Base-by-base conservation (phyloP, 2,888 invertebrate species). In the Pycnomerus fuliginosus region DNA sequence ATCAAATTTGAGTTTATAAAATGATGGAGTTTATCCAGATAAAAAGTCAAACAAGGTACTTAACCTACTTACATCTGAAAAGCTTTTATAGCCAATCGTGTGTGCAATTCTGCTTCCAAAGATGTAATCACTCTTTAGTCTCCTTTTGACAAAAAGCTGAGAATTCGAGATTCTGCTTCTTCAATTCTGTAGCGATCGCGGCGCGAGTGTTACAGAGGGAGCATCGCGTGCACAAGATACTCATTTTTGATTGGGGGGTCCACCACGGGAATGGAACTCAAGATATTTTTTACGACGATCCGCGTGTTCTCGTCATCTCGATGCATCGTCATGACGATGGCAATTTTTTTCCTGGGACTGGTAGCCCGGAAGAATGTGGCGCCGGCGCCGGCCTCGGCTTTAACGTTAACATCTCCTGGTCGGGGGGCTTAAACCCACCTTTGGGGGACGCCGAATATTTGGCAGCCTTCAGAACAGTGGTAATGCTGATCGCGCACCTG, bases 101-200 rank as follows among this genome's bases (percentile, higher is more conserved):
- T n/a, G n/a, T n/a, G n/a, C n/a, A n/a, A n/a, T n/a, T n/a, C n/a
- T n/a, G n/a, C n/a, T n/a, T n/a, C n/a, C n/a, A n/a, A n/a, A n/a
- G n/a, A n/a, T n/a, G n/a, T n/a, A n/a, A n/a, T n/a, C n/a, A n/a
- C n/a, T n/a, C n/a, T n/a, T n/a, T n/a, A n/a, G n/a, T n/a, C n/a
- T n/a, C n/a, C n/a, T n/a, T n/a, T n/a, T n/a, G n/a, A n/a, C n/a
- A n/a, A n/a, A n/a, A n/a, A n/a, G n/a, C n/a, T n/a, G n/a, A n/a
- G n/a, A n/a, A n/a, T n/a, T n/a, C n/a, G 97, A 99, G 99, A 38
- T 99, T 99, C 77, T 99, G 99, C 74, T 99, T 95, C 80, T 99
- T 99, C 78, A 99, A 99, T 79, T 93, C 94, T 39, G 87, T 99
- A 40, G 95, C 96, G 33, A 89, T 99, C 59, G 95, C 98, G 33